Evolutionary conservation across 2,888 invertebrate genomes (phyloP).

Genomic region (Scotopteryx bipunctaria): DNA sequence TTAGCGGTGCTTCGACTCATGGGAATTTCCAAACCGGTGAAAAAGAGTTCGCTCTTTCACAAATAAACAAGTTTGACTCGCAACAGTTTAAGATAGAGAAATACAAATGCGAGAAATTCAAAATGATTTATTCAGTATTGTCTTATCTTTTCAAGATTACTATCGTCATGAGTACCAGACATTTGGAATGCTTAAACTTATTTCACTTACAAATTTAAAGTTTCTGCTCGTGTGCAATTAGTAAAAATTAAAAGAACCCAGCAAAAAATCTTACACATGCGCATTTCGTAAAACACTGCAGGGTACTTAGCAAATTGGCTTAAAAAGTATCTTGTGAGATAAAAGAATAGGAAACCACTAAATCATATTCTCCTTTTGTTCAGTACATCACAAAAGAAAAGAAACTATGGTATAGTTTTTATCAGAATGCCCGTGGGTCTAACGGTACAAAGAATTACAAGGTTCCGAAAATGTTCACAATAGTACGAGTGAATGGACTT

Average conservation of each 20-base stretch:
- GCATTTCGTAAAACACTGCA: constrained; percentile 27
- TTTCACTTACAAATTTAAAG: neutral
- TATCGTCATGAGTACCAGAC: constrained; percentile 7
- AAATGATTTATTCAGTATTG: constrained; percentile 26
- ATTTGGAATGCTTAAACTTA: constrained; percentile 1
- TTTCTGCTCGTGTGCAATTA: constrained; percentile 1
- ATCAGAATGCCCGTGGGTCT: constrained; percentile 63
- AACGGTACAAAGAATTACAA: constrained; percentile 71
- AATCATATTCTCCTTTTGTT: constrained; percentile 75
- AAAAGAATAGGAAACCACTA: constrained; percentile 62
- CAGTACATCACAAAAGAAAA: constrained; percentile 63
- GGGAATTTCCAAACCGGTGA: constrained; percentile 60
- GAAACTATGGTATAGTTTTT: constrained; percentile 68
- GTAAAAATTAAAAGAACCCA: constrained; percentile 3
- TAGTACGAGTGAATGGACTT: constrained; percentile 67
- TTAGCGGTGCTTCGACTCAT: constrained; percentile 61
- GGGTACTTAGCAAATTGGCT: constrained; percentile 34
- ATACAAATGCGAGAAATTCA: constrained; percentile 30
- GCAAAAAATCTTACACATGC: constrained; percentile 7
- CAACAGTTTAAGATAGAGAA: constrained; percentile 49
- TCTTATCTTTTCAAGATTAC: constrained; percentile 27
- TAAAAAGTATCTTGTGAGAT: constrained; percentile 31
- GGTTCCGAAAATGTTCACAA: constrained; percentile 68
- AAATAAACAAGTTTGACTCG: constrained; percentile 60
- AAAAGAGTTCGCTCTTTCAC: constrained; percentile 49